Evolutionary conservation across 1,140 invertebrate species (phyloP).

Genomic region (Trichogramma pretiosum): DNA sequence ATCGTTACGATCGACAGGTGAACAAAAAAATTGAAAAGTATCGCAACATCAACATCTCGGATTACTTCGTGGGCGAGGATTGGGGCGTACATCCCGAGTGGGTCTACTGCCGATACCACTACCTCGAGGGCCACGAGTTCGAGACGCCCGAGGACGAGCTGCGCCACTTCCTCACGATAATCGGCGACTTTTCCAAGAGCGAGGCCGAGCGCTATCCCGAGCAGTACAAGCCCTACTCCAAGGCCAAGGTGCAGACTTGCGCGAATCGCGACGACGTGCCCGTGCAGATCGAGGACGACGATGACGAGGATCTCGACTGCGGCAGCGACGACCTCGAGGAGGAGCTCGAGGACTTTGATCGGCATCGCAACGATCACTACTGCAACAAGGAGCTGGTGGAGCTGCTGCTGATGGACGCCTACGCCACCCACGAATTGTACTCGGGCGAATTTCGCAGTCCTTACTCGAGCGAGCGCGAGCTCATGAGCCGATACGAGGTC

Average conservation of each 20-base stretch:
- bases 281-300: not conserved
- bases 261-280: not conserved
- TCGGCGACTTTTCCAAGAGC: slow-evolving; percentile 10
- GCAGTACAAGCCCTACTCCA: slow-evolving; percentile 40
- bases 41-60: slow-evolving; percentile 44
- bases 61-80: slow-evolving; percentile 58
- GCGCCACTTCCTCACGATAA: slow-evolving; percentile 59
- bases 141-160: slow-evolving; percentile 63
- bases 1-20: not conserved
- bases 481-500: slow-evolving; percentile 53
- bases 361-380: slow-evolving; percentile 56
- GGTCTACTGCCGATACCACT: slow-evolving; percentile 83
- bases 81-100: slow-evolving; percentile 85
- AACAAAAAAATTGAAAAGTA: slow-evolving; percentile 8
- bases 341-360: slow-evolving; percentile 10
- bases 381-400: slow-evolving; percentile 80
- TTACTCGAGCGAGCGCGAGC: slow-evolving; percentile 34
- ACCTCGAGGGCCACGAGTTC: slow-evolving; percentile 64
- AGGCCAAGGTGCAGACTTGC: slow-evolving; percentile 1
- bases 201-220: slow-evolving; percentile 44
- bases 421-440: slow-evolving; percentile 65
- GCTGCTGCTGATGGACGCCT: slow-evolving; percentile 79
- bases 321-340: slow-evolving; percentile 11
- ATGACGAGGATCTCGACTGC: slow-evolving; percentile 4
- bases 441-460: slow-evolving; percentile 44